Base-by-base conservation (phyloP, 2,797 vertebrate species). In the Acrossocheilus fasciatus region DNA sequence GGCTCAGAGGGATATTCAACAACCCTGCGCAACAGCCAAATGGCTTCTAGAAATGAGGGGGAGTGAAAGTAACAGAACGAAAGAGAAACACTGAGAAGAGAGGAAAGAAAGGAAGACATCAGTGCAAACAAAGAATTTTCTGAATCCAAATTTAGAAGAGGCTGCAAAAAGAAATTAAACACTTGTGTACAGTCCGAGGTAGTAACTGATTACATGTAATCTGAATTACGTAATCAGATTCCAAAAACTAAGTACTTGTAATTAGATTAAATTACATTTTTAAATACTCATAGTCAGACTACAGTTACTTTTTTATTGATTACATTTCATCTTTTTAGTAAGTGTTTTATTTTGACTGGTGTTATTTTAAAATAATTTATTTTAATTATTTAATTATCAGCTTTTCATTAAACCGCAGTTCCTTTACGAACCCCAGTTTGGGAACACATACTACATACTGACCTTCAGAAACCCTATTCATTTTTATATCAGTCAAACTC, bases 1-100 rank as follows among this genome's bases (percentile, higher is more conserved):
- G 75, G 43, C 81, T 87, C 68, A 30, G 52, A 85, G 81, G 52
- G 66, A 87, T 50, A 45, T 77, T 47, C 36, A 83, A 66, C 17
- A 52, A 18, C 45, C 81, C 64, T 43, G 69, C 7, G 34, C 45
- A 57, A 36, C 41, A 79, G 62, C 70, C 86, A 79, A 88, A 81
- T 52, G 30, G 26, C 69, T 50, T 74, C 52, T 62, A 70, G 34
- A 70, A 84, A 59, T 26, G 34, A 77, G 64, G 15, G 18, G 64
- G 54, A 50, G 34, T 59, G 10, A 52, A 80, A 78, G 39, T 26
- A 79, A 84, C 34, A 41, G 34, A 81, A 59, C n/a, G 34, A 74
- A 36, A 77, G 70, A 86, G 50, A 66, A 75, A 59, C 17, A 82
- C 41, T 54, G 18, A 17, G 34, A 36, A 47, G 36, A 54, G 11